phyloP scores from a whole-genome alignment of 1,140 invertebrate species.

The Stegodyphus dumicola region DNA sequence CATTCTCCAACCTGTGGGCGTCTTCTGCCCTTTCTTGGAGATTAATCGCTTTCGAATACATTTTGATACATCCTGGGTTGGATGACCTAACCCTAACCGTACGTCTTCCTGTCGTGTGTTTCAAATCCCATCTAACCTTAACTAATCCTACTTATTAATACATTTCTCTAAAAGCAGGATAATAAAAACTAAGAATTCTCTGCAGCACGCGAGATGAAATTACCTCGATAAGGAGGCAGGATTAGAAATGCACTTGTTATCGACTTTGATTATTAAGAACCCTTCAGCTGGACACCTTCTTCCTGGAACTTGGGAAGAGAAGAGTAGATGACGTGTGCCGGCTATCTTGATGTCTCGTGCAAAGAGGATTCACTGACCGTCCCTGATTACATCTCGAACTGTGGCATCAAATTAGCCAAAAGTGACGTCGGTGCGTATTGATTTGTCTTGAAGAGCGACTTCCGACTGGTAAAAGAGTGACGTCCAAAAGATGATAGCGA shows the following conservation, averaged over 20 bases:
- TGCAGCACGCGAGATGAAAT: conserved; percentile 20
- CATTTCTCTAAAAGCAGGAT: background rate
- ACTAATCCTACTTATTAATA: conserved; percentile 13
- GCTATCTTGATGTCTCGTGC: background rate
- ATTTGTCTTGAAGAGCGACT: no score
- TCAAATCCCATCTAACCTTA: background rate
- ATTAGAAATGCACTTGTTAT: conserved; percentile 1
- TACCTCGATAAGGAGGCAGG: background rate
- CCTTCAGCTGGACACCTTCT: no score
- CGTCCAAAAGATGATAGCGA: no score
- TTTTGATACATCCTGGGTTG: background rate
- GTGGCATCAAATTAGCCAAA: no score
- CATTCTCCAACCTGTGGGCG: no score
- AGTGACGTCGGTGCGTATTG: no score
- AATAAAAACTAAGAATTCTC: conserved; percentile 5
- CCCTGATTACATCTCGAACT: no score
- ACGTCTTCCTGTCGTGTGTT: conserved; percentile 9
- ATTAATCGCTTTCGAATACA: no score
- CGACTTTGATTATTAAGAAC: conserved; percentile 2
- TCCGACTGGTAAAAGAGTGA: no score
- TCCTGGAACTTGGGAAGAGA: no score
- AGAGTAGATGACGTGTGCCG: background rate
- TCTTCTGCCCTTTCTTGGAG: no score
- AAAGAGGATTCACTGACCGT: conserved; percentile 17
- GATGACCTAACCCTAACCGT: background rate